Conservation (phyloP, 2,797 vertebrate genomes). For the Hipposideros larvatus region DNA sequence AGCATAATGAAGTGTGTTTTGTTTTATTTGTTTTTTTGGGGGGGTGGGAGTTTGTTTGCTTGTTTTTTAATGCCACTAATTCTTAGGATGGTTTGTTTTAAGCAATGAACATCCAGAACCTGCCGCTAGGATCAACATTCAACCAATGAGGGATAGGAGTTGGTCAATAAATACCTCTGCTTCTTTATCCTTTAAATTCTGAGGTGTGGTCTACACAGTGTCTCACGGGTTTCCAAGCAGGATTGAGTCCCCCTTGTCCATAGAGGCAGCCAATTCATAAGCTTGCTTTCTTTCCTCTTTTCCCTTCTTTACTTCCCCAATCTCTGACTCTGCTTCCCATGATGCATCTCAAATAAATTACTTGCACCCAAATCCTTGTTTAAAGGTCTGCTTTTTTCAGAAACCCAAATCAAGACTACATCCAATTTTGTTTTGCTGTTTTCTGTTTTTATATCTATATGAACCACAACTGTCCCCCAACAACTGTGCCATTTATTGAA, state of each 20-base stretch:
- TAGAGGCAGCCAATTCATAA: neutral
- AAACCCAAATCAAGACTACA: neutral
- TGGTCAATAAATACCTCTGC: neutral
- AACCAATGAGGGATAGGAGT: neutral
- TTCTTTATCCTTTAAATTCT: slow-evolving; percentile 8
- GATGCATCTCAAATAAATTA: neutral
- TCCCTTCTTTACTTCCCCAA: neutral
- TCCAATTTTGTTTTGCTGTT: neutral
- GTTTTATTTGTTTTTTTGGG: too few relatives aligned
- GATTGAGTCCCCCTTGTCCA: neutral
- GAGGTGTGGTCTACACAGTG: neutral
- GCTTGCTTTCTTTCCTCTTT: neutral
- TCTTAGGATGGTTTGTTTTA: neutral
- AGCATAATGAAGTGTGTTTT: neutral
- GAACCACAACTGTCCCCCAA: neutral
- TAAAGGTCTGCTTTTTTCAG: neutral
- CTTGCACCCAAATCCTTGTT: neutral
- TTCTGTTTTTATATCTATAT: neutral
- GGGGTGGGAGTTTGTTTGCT: too few relatives aligned
- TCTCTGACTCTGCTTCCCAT: neutral
- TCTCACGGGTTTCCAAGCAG: neutral
- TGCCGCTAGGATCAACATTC: neutral
- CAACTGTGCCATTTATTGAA: neutral
- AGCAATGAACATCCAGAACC: neutral
- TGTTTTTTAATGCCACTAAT: neutral